A percentile compares a stretch with the other conserved stretches of the same genome.
Conservation (phyloP, 2,113 vertebrate genomes). For the Vimba vimba region DNA sequence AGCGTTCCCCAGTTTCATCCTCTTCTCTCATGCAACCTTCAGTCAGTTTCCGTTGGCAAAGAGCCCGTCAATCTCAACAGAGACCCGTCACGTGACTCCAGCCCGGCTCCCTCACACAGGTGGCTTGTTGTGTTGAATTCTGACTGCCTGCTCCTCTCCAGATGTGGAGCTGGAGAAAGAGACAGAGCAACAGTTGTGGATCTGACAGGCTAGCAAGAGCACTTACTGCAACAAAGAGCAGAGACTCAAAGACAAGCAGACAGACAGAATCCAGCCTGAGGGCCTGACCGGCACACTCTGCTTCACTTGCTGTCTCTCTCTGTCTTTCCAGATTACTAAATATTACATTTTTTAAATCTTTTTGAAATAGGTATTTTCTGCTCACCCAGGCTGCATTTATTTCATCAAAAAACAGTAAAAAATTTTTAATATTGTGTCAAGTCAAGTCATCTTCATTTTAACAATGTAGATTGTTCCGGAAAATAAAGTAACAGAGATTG, state of each 20-base stretch:
- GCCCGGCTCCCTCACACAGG: slow-evolving; percentile 1
- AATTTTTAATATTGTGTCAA: no score
- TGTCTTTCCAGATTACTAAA: not conserved
- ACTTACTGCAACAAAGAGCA: slow-evolving; percentile 44
- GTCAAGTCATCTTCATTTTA: no score
- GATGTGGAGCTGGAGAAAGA: slow-evolving; percentile 5
- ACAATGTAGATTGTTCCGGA: no score
- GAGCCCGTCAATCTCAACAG: slow-evolving; percentile 27
- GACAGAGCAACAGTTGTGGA: slow-evolving; percentile 39
- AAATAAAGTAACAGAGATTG: no score
- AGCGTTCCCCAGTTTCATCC: slow-evolving; percentile 15
- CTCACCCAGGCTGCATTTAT: no score
- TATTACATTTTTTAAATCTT: no score
- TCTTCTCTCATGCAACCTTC: slow-evolving; percentile 30
- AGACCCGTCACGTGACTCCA: slow-evolving; percentile 10
- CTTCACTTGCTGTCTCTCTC: not conserved
- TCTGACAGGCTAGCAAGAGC: slow-evolving; percentile 30
- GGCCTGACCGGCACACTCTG: slow-evolving; percentile 27
- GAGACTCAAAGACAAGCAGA: slow-evolving; percentile 44
- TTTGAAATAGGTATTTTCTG: no score
- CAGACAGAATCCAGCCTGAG: slow-evolving; percentile 44
- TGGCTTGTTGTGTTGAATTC: slow-evolving; percentile 18
- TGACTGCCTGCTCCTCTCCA: slow-evolving; percentile 1
- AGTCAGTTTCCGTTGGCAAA: slow-evolving; percentile 21
- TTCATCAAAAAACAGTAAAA: no score